Conservation (phyloP, 2,888 invertebrate genomes). For the Cyaniris semiargus region DNA sequence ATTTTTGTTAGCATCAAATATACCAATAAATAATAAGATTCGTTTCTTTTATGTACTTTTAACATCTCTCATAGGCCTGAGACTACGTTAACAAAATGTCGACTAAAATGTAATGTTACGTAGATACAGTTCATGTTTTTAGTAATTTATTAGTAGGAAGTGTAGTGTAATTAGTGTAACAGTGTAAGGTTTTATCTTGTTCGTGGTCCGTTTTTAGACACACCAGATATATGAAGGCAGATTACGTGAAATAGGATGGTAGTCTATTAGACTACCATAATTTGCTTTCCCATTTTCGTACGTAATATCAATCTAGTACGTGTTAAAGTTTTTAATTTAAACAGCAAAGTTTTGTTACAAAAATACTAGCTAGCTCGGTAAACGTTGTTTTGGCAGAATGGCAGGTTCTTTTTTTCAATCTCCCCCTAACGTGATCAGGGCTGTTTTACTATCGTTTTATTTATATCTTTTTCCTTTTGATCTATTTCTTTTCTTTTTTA, state of each 20-base stretch:
- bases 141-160: slow-evolving; percentile 27
- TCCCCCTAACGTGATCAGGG: too few relatives aligned
- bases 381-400: too few relatives aligned
- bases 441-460: too few relatives aligned
- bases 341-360: too few relatives aligned
- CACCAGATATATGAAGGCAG: background rate
- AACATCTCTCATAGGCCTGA: background rate
- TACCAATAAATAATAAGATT: too few relatives aligned
- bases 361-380: too few relatives aligned
- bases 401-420: too few relatives aligned
- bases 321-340: background rate
- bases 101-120: background rate
- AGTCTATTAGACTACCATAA: background rate
- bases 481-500: too few relatives aligned
- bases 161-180: slow-evolving; percentile 17
- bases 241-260: slow-evolving; percentile 7
- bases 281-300: background rate
- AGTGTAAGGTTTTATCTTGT: slow-evolving; percentile 24
- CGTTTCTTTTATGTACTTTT: background rate
- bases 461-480: too few relatives aligned
- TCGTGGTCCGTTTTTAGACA: slow-evolving; percentile 24
- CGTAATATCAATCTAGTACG: background rate
- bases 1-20: too few relatives aligned
- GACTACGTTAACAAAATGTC: background rate
- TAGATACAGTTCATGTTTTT: slow-evolving; percentile 6